Base-by-base conservation (phyloP, 23 tunicate genomes). In the Diplosoma virens region DNA sequence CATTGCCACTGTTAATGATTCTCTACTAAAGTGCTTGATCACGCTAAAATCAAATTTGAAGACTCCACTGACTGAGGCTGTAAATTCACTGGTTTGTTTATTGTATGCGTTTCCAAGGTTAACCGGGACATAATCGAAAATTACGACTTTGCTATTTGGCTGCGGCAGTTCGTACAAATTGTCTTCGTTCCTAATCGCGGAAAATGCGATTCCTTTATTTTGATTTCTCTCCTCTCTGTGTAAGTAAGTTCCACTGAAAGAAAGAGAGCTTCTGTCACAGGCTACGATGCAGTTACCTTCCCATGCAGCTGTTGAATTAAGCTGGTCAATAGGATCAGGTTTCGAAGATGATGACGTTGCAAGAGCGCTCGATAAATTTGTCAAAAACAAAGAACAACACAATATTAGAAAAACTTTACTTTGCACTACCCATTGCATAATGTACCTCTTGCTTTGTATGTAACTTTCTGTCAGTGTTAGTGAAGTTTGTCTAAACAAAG, bases 281-380 rank as follows among this genome's bases (percentile, higher is more conserved):
- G 77, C 90, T 11, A 84, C 83, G 11, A 84, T 79, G 36, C 90
- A 84, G 18, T 84, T 56, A 31, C 90, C 90, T 41, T 84, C 73
- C 59, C 77, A 37, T 23, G 68, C 79, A 20, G 59, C 59, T 3
- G 1, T 54, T 20, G 66, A 58, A 25, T 71, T n/a, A n/a, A n/a
- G n/a, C n/a, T n/a, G n/a, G n/a, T n/a, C n/a, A n/a, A n/a, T n/a
- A n/a, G n/a, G n/a, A n/a, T n/a, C n/a, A n/a, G n/a, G n/a, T n/a
- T n/a, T n/a, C n/a, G n/a, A n/a, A n/a, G n/a, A n/a, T n/a, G n/a
- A n/a, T n/a, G n/a, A n/a, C n/a, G n/a, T n/a, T n/a, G n/a, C n/a
- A n/a, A n/a, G n/a, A n/a, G n/a, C n/a, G n/a, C n/a, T n/a, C n/a
- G n/a, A n/a, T n/a, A n/a, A n/a, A n/a, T n/a, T n/a, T n/a, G n/a